Evolutionary conservation across 2,113 vertebrate genomes (phyloP).

Genomic region (Baryphthengus martii): DNA sequence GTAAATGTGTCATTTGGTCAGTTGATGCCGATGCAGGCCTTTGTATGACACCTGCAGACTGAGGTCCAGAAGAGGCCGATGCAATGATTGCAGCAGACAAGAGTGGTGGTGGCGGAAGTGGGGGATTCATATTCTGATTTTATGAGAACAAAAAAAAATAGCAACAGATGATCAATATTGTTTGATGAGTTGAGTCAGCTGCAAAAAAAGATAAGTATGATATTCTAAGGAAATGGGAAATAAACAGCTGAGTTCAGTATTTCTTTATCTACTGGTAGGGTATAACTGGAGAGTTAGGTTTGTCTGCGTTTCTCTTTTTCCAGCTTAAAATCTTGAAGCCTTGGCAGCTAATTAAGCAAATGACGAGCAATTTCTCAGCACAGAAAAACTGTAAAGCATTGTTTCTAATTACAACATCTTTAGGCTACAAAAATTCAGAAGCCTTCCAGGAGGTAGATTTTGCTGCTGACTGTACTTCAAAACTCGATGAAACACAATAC

Average conservation of each 20-base stretch:
- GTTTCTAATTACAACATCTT: constrained; percentile 30
- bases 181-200: not conserved
- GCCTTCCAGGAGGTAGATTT: constrained; percentile 19
- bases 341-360: constrained; percentile 31
- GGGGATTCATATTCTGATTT: constrained; percentile 77
- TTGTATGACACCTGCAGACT: constrained; percentile 73
- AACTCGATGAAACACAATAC: constrained; percentile 36
- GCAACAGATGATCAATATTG: not conserved
- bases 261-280: not conserved
- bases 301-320: not conserved
- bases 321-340: not conserved
- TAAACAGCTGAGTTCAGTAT: not conserved
- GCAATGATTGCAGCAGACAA: constrained; percentile 80
- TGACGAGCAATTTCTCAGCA: not conserved
- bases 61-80: constrained; percentile 70
- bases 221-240: not conserved
- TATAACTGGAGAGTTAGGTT: not conserved
- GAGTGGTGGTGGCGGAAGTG: constrained; percentile 87
- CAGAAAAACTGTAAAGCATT: not conserved
- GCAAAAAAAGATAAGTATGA: not conserved
- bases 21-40: constrained; percentile 78
- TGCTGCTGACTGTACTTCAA: constrained; percentile 44
- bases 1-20: constrained; percentile 83
- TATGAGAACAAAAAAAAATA: not conserved
- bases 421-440: not conserved